Evolutionary conservation across 2,888 invertebrate species (phyloP), one percentile per base, ranked within the genome.

Genomic region (Nebria salina): DNA sequence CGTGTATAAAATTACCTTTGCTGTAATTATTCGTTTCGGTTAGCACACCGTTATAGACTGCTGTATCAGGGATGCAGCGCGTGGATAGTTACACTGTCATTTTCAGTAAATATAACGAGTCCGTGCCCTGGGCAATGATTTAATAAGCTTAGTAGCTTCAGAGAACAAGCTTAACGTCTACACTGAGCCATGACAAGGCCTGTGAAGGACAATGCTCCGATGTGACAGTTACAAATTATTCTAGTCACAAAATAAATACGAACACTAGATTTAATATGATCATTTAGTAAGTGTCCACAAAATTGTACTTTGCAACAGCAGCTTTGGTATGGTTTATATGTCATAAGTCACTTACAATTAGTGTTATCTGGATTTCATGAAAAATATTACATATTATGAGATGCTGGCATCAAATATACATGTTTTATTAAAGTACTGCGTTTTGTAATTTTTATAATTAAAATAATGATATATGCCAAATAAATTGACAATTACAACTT

Each of bases 111-210:
- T 70, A 34, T 54, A 70, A 70, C 42, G 72, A 72, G 42, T 8
- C 5, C 72, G 9, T 41, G 70, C 75, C 34, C 68, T 42, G 54
- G 80, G 80, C 75, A 68, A 80, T 75, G 80, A 80, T 80, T 75
- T 80, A 75, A 80, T 80, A 80, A 80, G 80, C 80, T 75, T 73
- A 79, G 79, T 68, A 80, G 79, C 79, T 80, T 74, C 68, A 70
- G 79, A 34, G 70, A 54, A 68, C 75, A 25, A 75, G 80, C 80
- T 80, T 80, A 80, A 75, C 72, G 20, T 75, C 72, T 80, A 80
- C 75, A 80, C n/a, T 75, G 75, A 75, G 64, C 70, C 75, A 20
- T 78, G 78, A 72, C 78, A 72, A 41, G 72, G 78, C 73, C 75
- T 70, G 75, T 54, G 72, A 70, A 70, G 75, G 64, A 80, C 64